Evolutionary conservation across 2,888 invertebrate species (phyloP), one percentile per base, ranked within the genome.

Genomic region (Tenthredo amoena): DNA sequence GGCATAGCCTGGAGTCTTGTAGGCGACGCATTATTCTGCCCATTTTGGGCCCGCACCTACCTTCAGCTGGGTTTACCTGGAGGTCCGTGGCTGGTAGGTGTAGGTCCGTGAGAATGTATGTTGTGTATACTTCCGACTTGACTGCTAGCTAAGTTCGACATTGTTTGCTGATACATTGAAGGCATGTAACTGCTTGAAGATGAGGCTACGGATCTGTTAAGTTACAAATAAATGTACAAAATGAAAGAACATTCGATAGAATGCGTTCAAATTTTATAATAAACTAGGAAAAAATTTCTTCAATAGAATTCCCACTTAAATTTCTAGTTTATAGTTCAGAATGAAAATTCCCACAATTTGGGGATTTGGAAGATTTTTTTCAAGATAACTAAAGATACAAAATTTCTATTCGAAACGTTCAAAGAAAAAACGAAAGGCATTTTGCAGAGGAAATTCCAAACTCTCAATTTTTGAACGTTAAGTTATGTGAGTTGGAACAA

Each of bases 31-130:
- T 26, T 50, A 40, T 68, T 68, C 34, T 83, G 83, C 83, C 83
- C 83, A 68, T 83, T 65, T 31, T 37, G 71, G 79, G 83, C 58
- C 79, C 86, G 85, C 43, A 88, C 88, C 89, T 91, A 91, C 88
- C 91, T 91, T 91, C 91, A 91, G 91, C 91, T 91, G 65, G 91
- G 91, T 86, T 91, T 91, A 58, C 89, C 89, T 31, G 91, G 89
- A 18, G 91, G 91, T 77, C 91, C 91, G 77, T 91, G 91, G 82
- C 90, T 91, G 86, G 91, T 90, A 37, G 91, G 91, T 85, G 91
- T 90, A 50, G 91, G 91, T 86, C 91, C 91, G 85, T 91, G 91
- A 47, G 91, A 89, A 86, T 91, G 91, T 86, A 91, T 89, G 86
- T 91, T 91, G 86, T 91, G 91, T 87, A 90, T 89, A 74, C 89